Evolutionary conservation across 64 coral and sea anemone genomes (phyloP), one percentile per base, ranked within the genome.

Genomic region (Dendronephthya gigantea): DNA sequence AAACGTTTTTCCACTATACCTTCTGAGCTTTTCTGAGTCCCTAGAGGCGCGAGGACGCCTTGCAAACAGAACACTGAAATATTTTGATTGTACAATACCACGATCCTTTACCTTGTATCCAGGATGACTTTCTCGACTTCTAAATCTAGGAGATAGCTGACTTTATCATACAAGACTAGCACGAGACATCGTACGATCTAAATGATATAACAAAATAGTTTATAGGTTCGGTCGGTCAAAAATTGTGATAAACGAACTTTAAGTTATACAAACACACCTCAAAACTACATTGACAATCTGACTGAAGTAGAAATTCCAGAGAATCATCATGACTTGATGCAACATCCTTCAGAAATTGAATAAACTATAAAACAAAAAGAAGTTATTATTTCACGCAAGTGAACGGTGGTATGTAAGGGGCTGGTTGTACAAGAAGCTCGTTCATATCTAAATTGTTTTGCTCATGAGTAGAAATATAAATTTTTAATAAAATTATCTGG

Each of bases 181-280:
- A 79, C 36, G 36, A 79, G 72, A 34, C 72, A 79, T 15, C 72
- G n/a, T 9, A 79, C 29, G 72, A 79, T 79, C 72, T 79, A 62
- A 62, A 62, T n/a, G n/a, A n/a, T 27, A 62, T 2, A 62, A 27
- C 55, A 62, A 62, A 62, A 27, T 62, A n/a, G n/a, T n/a, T n/a
- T n/a, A n/a, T n/a, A n/a, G n/a, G n/a, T n/a, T n/a, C n/a, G n/a
- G n/a, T n/a, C n/a, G n/a, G n/a, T n/a, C n/a, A n/a, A n/a, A n/a
- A n/a, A n/a, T n/a, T n/a, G n/a, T n/a, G n/a, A n/a, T n/a, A n/a
- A n/a, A n/a, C n/a, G 0, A 52, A 52, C 50, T 16, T 0, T 52
- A 52, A 12, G 13, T 52, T 52, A 8, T 52, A 52, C 1, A 52
- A 1, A 5, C 4, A 33, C 37, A 79, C 72, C 72, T 79, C 32